Conservation (phyloP, 1,140 invertebrate genomes). For the Cydia amplana region DNA sequence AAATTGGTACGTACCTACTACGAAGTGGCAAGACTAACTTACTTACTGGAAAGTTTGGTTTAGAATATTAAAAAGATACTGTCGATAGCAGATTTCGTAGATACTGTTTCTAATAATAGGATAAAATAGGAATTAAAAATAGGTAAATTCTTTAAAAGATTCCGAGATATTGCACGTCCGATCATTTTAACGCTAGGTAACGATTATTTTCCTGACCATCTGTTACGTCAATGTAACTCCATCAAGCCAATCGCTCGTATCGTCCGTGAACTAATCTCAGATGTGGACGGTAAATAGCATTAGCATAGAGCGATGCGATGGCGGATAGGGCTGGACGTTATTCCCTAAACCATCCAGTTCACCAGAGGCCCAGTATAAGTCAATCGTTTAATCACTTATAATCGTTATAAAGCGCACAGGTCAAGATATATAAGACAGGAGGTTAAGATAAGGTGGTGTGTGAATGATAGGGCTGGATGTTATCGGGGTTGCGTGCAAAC, state of each 20-base stretch:
- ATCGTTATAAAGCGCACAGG: not conserved
- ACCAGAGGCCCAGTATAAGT: not conserved
- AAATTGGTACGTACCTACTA: not conserved
- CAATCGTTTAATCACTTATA: not conserved
- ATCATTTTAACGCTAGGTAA: not conserved
- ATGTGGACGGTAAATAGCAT: slow-evolving; percentile 23
- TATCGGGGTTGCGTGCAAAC: slow-evolving; percentile 6
- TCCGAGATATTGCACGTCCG: not conserved
- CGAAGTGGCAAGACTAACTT: too few species aligned
- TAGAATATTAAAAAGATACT: too few species aligned
- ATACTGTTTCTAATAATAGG: too few species aligned
- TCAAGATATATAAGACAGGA: not conserved
- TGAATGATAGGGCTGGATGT: not conserved
- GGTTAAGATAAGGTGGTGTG: not conserved
- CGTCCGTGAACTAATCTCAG: slow-evolving; percentile 24
- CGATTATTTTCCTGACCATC: not conserved
- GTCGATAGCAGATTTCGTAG: too few species aligned
- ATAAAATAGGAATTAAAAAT: too few species aligned
- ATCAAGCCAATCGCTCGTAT: slow-evolving; percentile 17
- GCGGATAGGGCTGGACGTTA: slow-evolving; percentile 16
- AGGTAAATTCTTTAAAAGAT: too few species aligned
- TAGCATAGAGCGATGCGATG: slow-evolving; percentile 31
- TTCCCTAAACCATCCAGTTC: not conserved
- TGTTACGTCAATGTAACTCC: slow-evolving; percentile 1
- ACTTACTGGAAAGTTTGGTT: too few species aligned